phyloP scores from a whole-genome alignment of 2,113 vertebrate species.

The Bujurquina vittata region DNA sequence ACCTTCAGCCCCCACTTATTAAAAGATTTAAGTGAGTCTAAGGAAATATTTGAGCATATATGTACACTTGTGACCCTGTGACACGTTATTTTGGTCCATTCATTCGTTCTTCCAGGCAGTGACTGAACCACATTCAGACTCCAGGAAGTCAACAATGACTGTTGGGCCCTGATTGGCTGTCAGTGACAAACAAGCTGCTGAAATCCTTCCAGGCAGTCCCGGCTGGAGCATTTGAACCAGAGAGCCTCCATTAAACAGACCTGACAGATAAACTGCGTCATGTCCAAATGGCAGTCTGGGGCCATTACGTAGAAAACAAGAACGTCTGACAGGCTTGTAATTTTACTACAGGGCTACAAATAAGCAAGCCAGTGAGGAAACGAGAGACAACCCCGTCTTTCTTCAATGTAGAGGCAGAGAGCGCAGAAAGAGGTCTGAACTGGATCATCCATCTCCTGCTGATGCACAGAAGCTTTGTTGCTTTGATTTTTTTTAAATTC shows the following conservation, averaged over 20 bases:
- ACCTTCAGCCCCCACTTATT: no score
- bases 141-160: background rate
- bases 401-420: background rate
- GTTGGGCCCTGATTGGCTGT: background rate
- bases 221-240: background rate
- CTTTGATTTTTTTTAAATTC: background rate
- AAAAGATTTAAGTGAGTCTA: no score
- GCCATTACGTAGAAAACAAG: background rate
- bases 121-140: background rate
- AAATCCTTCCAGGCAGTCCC: background rate
- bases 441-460: background rate
- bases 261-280: background rate
- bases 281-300: background rate
- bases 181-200: background rate
- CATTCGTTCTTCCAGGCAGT: background rate
- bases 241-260: background rate
- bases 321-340: background rate
- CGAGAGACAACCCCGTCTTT: background rate
- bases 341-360: background rate
- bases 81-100: no score
- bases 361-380: background rate
- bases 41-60: no score
- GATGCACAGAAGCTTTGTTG: background rate
- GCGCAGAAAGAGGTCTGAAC: background rate
- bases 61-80: no score